phyloP scores from a whole-genome alignment of 2,113 vertebrate genomes.

The Lagopus leucura region DNA sequence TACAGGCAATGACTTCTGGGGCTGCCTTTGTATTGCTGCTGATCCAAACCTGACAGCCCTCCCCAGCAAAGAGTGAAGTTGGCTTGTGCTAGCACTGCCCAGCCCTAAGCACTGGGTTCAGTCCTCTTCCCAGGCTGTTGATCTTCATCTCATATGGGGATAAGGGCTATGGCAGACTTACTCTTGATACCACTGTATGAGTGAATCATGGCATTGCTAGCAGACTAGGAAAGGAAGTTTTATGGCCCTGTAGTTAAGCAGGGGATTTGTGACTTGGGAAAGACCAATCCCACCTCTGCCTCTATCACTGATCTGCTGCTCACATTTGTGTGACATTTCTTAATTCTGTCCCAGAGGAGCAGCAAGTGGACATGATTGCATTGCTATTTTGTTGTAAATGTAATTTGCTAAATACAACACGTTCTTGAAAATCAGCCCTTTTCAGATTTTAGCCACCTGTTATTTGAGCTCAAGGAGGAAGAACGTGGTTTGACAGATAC shows the following conservation, averaged over 20 bases:
- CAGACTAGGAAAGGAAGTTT: accelerated
- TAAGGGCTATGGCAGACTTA: neutral
- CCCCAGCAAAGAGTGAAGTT: neutral
- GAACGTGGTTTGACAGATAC: neutral
- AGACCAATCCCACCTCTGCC: neutral
- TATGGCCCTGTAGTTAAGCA: neutral
- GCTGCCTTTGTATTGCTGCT: neutral
- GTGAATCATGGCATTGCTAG: accelerated
- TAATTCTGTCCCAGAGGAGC: neutral
- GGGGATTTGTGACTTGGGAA: neutral
- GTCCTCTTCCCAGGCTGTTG: neutral
- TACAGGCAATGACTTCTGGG: neutral
- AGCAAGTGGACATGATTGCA: neutral
- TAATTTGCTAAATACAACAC: neutral
- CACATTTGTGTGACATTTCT: neutral
- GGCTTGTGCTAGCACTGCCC: neutral
- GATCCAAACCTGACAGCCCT: neutral
- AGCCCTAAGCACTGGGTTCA: accelerated
- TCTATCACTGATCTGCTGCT: accelerated
- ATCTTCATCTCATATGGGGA: neutral
- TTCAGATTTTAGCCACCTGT: neutral
- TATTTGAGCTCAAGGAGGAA: neutral
- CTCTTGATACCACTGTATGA: neutral
- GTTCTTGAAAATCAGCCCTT: neutral
- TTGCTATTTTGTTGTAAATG: neutral